phyloP scores from a whole-genome alignment of 2,797 vertebrate species.

The Oreochromis mossambicus region DNA sequence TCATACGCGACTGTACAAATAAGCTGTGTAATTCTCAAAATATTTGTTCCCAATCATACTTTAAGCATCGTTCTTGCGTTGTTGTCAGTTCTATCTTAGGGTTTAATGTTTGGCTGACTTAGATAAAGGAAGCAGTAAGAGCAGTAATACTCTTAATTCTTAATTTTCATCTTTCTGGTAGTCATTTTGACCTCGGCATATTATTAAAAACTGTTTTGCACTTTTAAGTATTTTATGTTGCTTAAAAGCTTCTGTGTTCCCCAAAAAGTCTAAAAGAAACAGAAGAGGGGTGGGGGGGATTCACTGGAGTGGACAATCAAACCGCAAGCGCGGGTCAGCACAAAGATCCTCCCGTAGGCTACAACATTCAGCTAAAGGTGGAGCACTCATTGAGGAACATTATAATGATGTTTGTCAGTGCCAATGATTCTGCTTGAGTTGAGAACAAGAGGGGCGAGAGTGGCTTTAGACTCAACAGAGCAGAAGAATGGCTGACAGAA shows the following conservation, averaged over 20 bases:
- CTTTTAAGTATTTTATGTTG: background rate
- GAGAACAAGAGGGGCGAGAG: conserved; percentile 54
- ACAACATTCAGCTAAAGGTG: conserved; percentile 60
- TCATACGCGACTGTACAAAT: background rate
- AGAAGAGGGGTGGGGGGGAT: background rate
- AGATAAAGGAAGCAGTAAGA: background rate
- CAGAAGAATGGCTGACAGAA: conserved; percentile 62
- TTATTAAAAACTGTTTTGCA: background rate
- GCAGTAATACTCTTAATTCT: background rate
- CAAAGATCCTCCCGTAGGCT: conserved; percentile 47
- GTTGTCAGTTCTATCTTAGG: background rate
- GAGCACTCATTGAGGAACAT: conserved; percentile 52
- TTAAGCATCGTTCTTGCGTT: background rate
- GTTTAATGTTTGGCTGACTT: background rate
- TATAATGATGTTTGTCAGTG: conserved; percentile 71
- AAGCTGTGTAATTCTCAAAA: background rate
- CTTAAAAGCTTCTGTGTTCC: background rate
- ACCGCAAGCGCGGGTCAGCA: conserved; percentile 50
- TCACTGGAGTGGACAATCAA: conserved; percentile 39
- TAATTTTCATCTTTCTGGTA: background rate
- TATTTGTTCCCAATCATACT: background rate
- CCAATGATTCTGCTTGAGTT: conserved; percentile 62
- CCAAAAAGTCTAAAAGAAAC: background rate
- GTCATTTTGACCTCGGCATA: background rate
- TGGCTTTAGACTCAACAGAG: conserved; percentile 57